Conservation (phyloP, 2,113 vertebrate genomes). For the Tychaedon coryphoeus region DNA sequence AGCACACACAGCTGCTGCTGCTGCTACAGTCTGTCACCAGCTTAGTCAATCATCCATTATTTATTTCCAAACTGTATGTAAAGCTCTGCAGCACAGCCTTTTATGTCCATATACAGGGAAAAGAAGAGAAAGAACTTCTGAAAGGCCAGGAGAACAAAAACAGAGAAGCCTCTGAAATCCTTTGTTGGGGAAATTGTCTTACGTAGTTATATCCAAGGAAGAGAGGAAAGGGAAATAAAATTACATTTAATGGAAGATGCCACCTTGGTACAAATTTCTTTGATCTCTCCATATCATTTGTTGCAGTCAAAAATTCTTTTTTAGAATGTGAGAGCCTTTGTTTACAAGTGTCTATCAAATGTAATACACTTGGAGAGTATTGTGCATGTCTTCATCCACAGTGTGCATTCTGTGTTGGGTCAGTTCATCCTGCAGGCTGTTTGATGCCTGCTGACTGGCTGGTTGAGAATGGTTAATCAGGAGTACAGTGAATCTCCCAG, state of each 20-base stretch:
- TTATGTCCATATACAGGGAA: not conserved
- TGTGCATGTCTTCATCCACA: not conserved
- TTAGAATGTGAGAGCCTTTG: not conserved
- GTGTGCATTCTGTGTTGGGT: not conserved
- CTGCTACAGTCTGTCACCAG: slow-evolving; percentile 35
- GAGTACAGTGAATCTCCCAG: not conserved
- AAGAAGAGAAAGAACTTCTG: not conserved
- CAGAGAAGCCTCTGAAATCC: not conserved
- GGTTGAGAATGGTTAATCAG: not conserved
- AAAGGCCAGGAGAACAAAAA: not conserved
- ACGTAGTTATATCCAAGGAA: not conserved
- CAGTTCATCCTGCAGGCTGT: not conserved
- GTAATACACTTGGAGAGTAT: not conserved
- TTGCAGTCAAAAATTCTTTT: not conserved
- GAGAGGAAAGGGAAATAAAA: not conserved
- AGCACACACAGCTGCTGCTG: slow-evolving; percentile 2
- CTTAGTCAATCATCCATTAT: slow-evolving; percentile 55
- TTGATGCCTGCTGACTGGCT: not conserved
- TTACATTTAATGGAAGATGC: not conserved
- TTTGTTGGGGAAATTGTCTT: not conserved
- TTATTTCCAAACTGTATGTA: slow-evolving; percentile 43
- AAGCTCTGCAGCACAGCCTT: not conserved
- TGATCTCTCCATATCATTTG: not conserved
- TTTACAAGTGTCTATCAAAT: not conserved
- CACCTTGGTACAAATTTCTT: not conserved